phyloP scores from a whole-genome alignment of 2,888 invertebrate species.

The Alitta virens region DNA sequence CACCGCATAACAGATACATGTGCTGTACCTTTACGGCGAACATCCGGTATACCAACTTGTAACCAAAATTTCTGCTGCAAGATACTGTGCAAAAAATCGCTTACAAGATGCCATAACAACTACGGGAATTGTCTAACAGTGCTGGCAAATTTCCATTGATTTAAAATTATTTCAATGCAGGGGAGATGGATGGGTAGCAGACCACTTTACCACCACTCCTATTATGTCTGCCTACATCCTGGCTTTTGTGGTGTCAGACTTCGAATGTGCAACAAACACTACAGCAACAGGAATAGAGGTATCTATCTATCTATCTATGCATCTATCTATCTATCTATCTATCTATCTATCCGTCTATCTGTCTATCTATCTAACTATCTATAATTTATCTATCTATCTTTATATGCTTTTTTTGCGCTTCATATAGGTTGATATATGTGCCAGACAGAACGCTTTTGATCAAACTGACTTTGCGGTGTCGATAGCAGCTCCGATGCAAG shows the following conservation, averaged over 20 bases:
- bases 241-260: constrained; percentile 31
- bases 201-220: constrained; percentile 26
- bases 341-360: too few relatives aligned
- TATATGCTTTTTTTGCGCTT: not conserved
- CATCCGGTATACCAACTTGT: too few relatives aligned
- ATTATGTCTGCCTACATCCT: constrained; percentile 29
- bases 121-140: too few relatives aligned
- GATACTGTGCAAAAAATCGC: too few relatives aligned
- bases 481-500: constrained; percentile 64
- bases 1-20: too few relatives aligned
- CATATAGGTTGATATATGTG: constrained; percentile 60
- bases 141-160: too few relatives aligned
- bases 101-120: too few relatives aligned
- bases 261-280: constrained; percentile 17
- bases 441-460: constrained; percentile 64
- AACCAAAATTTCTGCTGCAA: too few relatives aligned
- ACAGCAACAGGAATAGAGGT: constrained; percentile 9
- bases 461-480: constrained; percentile 68
- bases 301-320: not conserved
- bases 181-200: constrained; percentile 24
- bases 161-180: constrained; percentile 5
- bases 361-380: too few relatives aligned
- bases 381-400: too few relatives aligned
- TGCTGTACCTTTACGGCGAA: too few relatives aligned
- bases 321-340: too few relatives aligned